phyloP scores from a whole-genome alignment of 2,888 invertebrate species.

The Argynnis bischoffii region DNA sequence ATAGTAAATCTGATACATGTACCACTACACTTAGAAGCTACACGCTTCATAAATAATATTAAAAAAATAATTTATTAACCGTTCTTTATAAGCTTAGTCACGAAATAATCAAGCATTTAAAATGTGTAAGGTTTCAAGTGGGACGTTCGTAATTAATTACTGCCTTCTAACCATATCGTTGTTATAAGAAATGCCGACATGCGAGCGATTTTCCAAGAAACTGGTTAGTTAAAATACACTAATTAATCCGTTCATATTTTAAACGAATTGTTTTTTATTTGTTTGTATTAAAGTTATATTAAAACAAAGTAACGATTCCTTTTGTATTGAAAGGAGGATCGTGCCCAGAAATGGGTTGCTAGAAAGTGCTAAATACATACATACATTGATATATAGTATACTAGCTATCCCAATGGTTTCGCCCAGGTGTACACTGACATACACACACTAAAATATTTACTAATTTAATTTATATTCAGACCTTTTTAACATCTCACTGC shows the following conservation, averaged over 20 bases:
- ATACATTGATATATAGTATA: too few species aligned
- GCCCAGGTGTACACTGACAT: too few species aligned
- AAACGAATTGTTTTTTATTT: background rate
- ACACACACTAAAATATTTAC: too few species aligned
- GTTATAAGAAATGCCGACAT: constrained; percentile 38
- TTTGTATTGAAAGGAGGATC: too few species aligned
- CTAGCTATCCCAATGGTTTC: too few species aligned
- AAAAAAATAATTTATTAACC: background rate
- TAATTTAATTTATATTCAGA: too few species aligned
- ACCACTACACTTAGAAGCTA: too few species aligned
- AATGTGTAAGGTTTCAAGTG: constrained; percentile 30
- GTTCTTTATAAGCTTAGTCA: background rate
- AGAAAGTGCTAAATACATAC: too few species aligned
- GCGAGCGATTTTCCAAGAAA: constrained; percentile 42
- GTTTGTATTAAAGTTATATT: background rate
- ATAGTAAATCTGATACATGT: too few species aligned
- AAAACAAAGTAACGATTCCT: too few species aligned
- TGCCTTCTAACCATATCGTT: constrained; percentile 31
- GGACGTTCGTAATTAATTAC: constrained; percentile 40
- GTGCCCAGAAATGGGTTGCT: too few species aligned
- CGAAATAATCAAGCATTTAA: constrained; percentile 29
- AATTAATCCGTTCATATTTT: constrained; percentile 13
- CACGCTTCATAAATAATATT: background rate
- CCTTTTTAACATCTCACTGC: too few species aligned
- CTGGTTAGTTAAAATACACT: constrained; percentile 21